phyloP scores from a whole-genome alignment of 2,888 invertebrate species.

The Eristalis arbustorum region DNA sequence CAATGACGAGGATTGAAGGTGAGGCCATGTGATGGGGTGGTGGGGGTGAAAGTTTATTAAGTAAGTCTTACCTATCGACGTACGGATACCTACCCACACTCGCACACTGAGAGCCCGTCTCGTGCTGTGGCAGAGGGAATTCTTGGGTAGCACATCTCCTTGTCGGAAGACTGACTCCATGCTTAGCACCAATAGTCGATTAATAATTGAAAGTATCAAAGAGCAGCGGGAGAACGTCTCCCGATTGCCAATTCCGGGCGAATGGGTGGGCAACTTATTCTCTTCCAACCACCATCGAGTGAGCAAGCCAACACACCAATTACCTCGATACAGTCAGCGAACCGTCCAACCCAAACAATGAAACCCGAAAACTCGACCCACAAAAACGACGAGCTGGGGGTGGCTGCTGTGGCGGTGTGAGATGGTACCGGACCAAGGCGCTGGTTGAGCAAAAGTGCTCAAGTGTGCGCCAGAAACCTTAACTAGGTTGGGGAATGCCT shows the following conservation, averaged over 20 bases:
- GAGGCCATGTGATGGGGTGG: not conserved
- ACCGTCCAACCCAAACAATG: slow-evolving; percentile 70
- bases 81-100: not conserved
- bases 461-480: slow-evolving; percentile 62
- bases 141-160: not conserved
- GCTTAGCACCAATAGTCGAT: slow-evolving; percentile 48
- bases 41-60: slow-evolving; percentile 29
- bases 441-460: slow-evolving; percentile 6
- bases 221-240: slow-evolving; percentile 17
- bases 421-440: not conserved
- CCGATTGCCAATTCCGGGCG: slow-evolving; percentile 24
- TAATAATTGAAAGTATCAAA: slow-evolving; percentile 47
- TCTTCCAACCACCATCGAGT: slow-evolving; percentile 30
- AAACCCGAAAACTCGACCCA: slow-evolving; percentile 68
- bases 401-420: not conserved
- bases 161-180: not conserved
- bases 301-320: slow-evolving; percentile 63
- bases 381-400: slow-evolving; percentile 25
- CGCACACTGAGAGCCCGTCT: not conserved
- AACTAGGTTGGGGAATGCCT: slow-evolving; percentile 36
- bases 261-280: not conserved
- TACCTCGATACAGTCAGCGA: slow-evolving; percentile 67
- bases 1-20: slow-evolving; percentile 14
- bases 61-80: not conserved
- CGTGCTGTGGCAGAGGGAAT: not conserved